Conservation (phyloP, 2,113 vertebrate species). For the Shinisaurus crocodilurus region DNA sequence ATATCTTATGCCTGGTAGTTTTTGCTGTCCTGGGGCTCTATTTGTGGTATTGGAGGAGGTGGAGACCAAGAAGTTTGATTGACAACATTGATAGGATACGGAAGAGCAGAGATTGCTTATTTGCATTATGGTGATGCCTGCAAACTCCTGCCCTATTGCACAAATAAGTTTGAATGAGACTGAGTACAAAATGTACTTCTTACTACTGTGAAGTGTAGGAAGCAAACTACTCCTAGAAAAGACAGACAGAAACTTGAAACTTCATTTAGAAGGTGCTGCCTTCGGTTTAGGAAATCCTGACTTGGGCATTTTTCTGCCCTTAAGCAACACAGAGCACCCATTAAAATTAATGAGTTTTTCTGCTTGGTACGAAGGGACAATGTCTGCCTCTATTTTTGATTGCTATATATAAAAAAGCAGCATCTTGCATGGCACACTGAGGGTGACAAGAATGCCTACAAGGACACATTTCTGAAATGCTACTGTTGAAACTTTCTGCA, state of each 20-base stretch:
- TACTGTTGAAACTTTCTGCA: background rate
- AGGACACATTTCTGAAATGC: fast-evolving
- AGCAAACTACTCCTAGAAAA: background rate
- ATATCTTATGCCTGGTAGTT: background rate
- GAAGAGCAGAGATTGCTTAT: background rate
- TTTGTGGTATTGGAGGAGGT: background rate
- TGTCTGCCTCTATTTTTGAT: background rate
- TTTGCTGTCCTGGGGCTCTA: background rate
- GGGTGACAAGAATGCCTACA: background rate
- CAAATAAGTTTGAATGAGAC: background rate
- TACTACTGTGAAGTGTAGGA: background rate
- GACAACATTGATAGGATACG: background rate
- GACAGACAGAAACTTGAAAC: background rate
- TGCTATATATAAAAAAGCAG: background rate
- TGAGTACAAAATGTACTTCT: background rate
- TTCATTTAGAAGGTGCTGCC: background rate
- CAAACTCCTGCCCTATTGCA: background rate
- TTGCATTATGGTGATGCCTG: conserved; percentile 4
- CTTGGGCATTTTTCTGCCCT: background rate
- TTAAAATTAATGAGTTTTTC: background rate
- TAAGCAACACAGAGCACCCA: background rate
- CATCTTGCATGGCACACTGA: background rate
- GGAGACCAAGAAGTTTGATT: background rate
- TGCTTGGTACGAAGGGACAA: background rate
- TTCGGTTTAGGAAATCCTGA: background rate